Evolutionary conservation across 2,797 vertebrate genomes (phyloP).

Genomic region (Peromyscus nudipes): DNA sequence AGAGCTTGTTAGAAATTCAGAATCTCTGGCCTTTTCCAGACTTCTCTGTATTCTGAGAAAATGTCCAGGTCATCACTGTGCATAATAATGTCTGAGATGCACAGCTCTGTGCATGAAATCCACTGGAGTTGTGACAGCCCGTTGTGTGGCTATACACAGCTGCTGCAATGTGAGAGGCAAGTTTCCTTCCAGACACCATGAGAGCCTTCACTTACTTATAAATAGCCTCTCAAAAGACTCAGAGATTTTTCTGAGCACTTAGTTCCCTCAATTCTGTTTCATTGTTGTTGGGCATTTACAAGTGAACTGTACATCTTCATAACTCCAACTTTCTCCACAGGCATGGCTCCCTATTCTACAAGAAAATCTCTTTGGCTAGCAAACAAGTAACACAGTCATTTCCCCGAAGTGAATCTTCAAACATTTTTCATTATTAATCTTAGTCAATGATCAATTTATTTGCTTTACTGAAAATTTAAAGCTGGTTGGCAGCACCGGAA

Average conservation of each 20-base stretch:
- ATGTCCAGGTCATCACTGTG: neutral
- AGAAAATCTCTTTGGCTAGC: slow-evolving; percentile 28
- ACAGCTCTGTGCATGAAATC: neutral
- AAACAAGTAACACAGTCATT: slow-evolving; percentile 51
- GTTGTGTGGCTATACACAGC: neutral
- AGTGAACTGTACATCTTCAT: neutral
- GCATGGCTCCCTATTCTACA: neutral
- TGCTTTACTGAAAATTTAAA: slow-evolving; percentile 64
- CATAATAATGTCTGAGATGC: slow-evolving; percentile 4
- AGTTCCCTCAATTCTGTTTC: neutral
- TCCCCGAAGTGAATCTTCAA: slow-evolving; percentile 65
- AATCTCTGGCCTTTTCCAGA: slow-evolving; percentile 12
- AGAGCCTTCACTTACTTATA: neutral
- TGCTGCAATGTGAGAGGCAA: neutral
- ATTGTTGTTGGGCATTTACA: neutral
- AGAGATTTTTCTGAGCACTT: neutral
- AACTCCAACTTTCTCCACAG: slow-evolving; percentile 50
- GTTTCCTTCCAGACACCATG: neutral
- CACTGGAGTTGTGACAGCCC: neutral
- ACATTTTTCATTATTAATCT: slow-evolving; percentile 65
- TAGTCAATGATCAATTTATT: slow-evolving; percentile 71
- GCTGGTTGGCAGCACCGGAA: slow-evolving; percentile 2
- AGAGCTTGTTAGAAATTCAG: neutral
- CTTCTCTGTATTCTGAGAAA: neutral
- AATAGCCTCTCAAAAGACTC: neutral